A percentile compares a stretch with the other conserved stretches of the same genome.
phyloP scores from a whole-genome alignment of 2,113 vertebrate genomes.

The Hystrix cristata region DNA sequence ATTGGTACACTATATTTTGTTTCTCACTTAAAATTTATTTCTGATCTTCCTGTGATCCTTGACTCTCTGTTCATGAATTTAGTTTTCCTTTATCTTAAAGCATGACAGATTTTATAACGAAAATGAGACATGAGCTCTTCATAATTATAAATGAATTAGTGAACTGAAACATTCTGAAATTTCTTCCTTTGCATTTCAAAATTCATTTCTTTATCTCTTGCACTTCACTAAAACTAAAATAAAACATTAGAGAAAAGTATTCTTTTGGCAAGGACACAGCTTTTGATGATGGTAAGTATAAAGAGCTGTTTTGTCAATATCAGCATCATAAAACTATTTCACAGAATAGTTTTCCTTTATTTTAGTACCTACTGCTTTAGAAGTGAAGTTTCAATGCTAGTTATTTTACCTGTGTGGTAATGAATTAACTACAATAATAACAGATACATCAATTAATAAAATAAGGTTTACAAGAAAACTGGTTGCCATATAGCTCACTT shows the following conservation, averaged over 20 bases:
- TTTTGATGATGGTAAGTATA: neutral
- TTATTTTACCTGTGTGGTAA: neutral
- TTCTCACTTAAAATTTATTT: neutral
- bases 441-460: neutral
- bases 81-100: neutral
- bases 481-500: neutral
- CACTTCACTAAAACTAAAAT: neutral
- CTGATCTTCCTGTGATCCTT: neutral
- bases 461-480: neutral
- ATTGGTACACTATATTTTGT: neutral
- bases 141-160: constrained; percentile 70
- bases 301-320: neutral
- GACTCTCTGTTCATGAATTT: neutral
- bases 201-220: neutral
- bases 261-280: neutral
- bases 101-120: neutral
- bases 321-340: neutral
- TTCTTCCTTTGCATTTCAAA: constrained; percentile 23
- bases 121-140: constrained; percentile 23
- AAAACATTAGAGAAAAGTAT: neutral
- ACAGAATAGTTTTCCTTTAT: neutral
- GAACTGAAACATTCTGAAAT: constrained; percentile 71
- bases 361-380: neutral
- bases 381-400: neutral
- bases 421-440: neutral